These are phyloP conservation scores for Sturmia bella DNA, from an alignment of 2,888 invertebrate species.

Conservation along the genomic window DNA sequence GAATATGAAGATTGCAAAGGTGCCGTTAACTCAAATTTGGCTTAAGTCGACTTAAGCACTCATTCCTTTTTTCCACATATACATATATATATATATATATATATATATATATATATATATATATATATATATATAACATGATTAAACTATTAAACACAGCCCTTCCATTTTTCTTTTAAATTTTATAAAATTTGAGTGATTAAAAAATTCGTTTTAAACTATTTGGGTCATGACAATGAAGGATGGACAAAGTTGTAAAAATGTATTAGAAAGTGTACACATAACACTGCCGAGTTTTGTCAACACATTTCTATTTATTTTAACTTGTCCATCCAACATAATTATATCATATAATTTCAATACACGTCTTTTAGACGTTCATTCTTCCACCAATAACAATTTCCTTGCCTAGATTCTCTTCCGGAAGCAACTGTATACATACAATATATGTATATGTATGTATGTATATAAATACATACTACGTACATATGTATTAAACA, in stretches of 20 bases:
- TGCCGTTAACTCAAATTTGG: no score
- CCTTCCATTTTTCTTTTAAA: not conserved
- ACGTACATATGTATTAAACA: no score
- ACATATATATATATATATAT: no score
- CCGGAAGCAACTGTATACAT: not conserved
- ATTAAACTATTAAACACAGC: not conserved
- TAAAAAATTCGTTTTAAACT: slow-evolving; percentile 15
- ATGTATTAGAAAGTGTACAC: slow-evolving; percentile 35
- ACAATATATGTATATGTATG: no score
- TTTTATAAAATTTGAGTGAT: slow-evolving; percentile 37
- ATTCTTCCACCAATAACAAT: slow-evolving; percentile 32
- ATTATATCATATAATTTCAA: slow-evolving; percentile 82
- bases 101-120: no score
- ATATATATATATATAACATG: no score
- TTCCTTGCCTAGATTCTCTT: slow-evolving; percentile 30
- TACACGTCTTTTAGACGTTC: slow-evolving; percentile 78
- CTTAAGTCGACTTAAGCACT: no score
- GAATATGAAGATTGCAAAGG: no score
- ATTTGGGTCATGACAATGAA: slow-evolving; percentile 14
- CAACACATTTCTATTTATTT: slow-evolving; percentile 63
- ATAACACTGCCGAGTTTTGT: slow-evolving; percentile 58
- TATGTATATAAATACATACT: not conserved
- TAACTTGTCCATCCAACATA: slow-evolving; percentile 80
- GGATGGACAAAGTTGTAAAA: not conserved
- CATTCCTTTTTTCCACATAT: no score